Evolutionary conservation across 2,888 invertebrate genomes (phyloP), one percentile per base, ranked within the genome.

Genomic region (Gnatocerus cornutus): DNA sequence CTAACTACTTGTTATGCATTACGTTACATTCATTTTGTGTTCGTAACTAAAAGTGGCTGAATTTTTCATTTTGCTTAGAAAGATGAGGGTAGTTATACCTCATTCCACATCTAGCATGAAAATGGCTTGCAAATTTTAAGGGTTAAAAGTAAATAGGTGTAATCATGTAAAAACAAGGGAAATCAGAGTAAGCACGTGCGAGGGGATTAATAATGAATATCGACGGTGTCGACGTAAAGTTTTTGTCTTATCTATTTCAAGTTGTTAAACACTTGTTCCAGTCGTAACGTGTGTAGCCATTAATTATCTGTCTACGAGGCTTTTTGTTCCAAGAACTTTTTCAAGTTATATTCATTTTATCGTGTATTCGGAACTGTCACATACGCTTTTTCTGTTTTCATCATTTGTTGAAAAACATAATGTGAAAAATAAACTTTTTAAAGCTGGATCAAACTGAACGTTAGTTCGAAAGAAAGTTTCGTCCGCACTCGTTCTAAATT

Each of bases 1-100:
- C 82, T 82, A 83, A 83, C 84, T 83, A 83, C 84, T 84, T 84
- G 83, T 81, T 84, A 84, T 84, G 84, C 84, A 84, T 84, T 84
- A 84, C 83, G 82, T 82, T 79, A 81, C 83, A 79, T 82, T 83
- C 83, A 83, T 83, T 84, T 82, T 81, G 83, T 82, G 82, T 82
- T 82, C 80, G 80, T 81, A 83, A 83, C 82, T 83, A 82, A 83
- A 82, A 81, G 81, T 80, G 78, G 77, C 81, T 81, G 82, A 82
- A 83, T 83, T 83, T 83, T 84, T 83, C 83, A 83, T 82, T 81
- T 78, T 79, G 76, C 79, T 79, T 77, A 78, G 76, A 80, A 79
- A 80, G 79, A 82, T 79, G 79, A 73, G 80, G 80, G 78, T 81
- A 81, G 81, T 82, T 80, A 80, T 80, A 79, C 78, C 77, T 77